Evolutionary conservation across 1,140 invertebrate species (phyloP).

Genomic region (Rhopalosiphum maidis): DNA sequence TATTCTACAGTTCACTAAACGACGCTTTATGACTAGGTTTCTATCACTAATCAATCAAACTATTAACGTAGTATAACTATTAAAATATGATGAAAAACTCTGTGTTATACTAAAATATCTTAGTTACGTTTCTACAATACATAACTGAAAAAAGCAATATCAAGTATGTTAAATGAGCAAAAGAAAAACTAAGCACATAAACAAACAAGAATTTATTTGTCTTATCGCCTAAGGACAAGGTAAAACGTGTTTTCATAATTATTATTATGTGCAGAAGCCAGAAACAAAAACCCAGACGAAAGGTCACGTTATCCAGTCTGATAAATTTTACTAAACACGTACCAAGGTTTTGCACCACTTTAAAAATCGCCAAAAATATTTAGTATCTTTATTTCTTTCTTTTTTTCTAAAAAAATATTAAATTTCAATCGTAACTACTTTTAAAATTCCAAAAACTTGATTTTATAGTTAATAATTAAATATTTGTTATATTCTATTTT

Average conservation of each 20-base stretch:
- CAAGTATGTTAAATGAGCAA: not conserved
- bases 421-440: not conserved
- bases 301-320: not conserved
- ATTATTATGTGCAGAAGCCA: slow-evolving; percentile 13
- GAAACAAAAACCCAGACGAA: not conserved
- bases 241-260: not conserved
- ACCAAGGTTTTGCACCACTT: not conserved
- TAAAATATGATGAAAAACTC: not conserved
- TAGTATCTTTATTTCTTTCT: not conserved
- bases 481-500: not conserved
- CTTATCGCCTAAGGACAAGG: not conserved
- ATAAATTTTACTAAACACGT: slow-evolving; percentile 28
- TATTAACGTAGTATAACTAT: not conserved
- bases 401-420: not conserved
- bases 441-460: not conserved
- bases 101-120: not conserved
- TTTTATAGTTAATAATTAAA: not conserved
- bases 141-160: not conserved
- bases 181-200: not conserved
- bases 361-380: not conserved
- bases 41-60: not conserved
- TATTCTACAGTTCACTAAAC: not conserved
- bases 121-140: not conserved
- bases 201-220: slow-evolving; percentile 29
- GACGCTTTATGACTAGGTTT: not conserved